phyloP scores from a whole-genome alignment of 2,113 vertebrate genomes.

The Ptyas mucosa region DNA sequence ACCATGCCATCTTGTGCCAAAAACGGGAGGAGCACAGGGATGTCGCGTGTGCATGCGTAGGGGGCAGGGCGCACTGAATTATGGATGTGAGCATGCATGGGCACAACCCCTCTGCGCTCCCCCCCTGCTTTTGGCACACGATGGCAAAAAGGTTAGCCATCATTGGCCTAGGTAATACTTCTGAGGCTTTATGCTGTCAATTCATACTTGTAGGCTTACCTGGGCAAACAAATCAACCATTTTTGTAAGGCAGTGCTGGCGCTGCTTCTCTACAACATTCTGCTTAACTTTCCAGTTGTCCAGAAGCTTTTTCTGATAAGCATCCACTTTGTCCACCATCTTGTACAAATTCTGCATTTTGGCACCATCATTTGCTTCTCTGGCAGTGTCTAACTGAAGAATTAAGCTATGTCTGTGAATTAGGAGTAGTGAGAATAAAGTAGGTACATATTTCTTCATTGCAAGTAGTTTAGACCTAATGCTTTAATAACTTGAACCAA shows the following conservation, averaged over 20 bases:
- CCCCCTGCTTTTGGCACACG: no score
- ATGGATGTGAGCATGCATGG: no score
- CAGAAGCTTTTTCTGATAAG: constrained; percentile 52
- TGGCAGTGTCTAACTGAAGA: constrained; percentile 43
- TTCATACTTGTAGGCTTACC: constrained; percentile 28
- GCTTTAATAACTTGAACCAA: not conserved
- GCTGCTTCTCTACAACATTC: constrained; percentile 38
- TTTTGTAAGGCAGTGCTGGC: constrained; percentile 33
- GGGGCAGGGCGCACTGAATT: no score
- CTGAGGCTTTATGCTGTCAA: not conserved
- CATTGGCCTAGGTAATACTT: not conserved
- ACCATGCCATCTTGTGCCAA: no score
- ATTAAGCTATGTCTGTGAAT: constrained; percentile 51
- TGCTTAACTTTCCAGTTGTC: constrained; percentile 46
- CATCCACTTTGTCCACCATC: constrained; percentile 53
- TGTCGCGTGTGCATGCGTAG: no score
- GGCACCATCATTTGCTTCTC: constrained; percentile 51
- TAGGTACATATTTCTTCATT: not conserved
- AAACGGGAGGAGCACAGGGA: no score
- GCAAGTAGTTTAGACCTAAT: not conserved
- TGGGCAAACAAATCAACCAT: constrained; percentile 50
- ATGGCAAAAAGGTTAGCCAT: no score
- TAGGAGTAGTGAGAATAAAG: not conserved
- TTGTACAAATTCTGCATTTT: constrained; percentile 38
- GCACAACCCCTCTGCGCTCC: no score